Percentiles rank a stretch among this genome's conserved stretches.
Evolutionary conservation across 1,140 invertebrate species (phyloP).

Genomic region (Zophobas morio): DNA sequence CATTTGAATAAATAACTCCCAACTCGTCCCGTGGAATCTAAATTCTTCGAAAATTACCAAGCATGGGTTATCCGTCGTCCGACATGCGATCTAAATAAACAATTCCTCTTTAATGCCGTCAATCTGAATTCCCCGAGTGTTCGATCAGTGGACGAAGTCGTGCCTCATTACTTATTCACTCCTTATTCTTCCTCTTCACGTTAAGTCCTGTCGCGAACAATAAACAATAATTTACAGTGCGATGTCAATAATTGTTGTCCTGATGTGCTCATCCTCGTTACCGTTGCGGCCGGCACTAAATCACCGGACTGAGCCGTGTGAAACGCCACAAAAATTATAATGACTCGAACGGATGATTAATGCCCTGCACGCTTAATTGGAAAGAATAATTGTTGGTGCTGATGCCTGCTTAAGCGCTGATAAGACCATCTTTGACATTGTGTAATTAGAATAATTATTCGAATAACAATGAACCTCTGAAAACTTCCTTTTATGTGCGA

Average conservation of each 20-base stretch:
- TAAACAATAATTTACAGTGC: slow-evolving; percentile 24
- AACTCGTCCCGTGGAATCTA: background rate
- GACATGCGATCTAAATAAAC: slow-evolving; percentile 44
- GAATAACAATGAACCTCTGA: slow-evolving; percentile 24
- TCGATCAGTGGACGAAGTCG: slow-evolving; percentile 21
- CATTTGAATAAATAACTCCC: slow-evolving; percentile 1
- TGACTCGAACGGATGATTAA: slow-evolving; percentile 3
- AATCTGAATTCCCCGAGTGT: slow-evolving; percentile 38
- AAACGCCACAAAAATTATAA: slow-evolving; percentile 17
- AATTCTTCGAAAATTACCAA: slow-evolving; percentile 30
- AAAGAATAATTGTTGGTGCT: slow-evolving; percentile 8
- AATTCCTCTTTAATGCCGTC: slow-evolving; percentile 32
- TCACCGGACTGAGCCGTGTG: background rate
- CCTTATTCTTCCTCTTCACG: slow-evolving; percentile 26
- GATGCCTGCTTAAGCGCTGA: slow-evolving; percentile 6
- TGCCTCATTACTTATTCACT: slow-evolving; percentile 26
- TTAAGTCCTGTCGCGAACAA: slow-evolving; percentile 17
- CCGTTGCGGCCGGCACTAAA: slow-evolving; percentile 2
- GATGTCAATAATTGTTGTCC: slow-evolving; percentile 22
- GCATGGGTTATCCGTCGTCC: slow-evolving; percentile 12
- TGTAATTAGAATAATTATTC: slow-evolving; percentile 41
- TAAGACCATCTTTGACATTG: slow-evolving; percentile 27
- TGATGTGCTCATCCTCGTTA: slow-evolving; percentile 4
- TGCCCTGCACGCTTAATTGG: slow-evolving; percentile 1
- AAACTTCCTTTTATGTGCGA: slow-evolving; percentile 35